phyloP scores from a whole-genome alignment of 1,140 invertebrate genomes.

The Odontomachus brunneus region DNA sequence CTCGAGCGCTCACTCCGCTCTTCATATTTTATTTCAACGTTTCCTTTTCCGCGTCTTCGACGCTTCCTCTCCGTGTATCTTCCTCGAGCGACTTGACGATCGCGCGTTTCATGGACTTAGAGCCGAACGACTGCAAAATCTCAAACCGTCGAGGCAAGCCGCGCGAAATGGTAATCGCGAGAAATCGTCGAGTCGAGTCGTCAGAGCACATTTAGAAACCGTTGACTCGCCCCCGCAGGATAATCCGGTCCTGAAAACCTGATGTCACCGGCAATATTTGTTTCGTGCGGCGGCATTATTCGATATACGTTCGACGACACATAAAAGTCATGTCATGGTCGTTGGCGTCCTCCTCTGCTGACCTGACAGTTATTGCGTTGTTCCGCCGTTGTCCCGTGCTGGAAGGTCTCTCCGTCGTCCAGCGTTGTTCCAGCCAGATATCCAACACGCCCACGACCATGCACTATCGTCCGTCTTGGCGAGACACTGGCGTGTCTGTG shows the following conservation, averaged over 20 bases:
- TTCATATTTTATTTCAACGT: no score
- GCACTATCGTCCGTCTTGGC: slow-evolving; percentile 44
- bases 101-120: no score
- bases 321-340: slow-evolving; percentile 46
- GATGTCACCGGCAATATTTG: slow-evolving; percentile 4
- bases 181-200: neutral
- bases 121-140: neutral
- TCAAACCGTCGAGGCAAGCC: neutral
- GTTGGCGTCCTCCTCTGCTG: slow-evolving; percentile 21
- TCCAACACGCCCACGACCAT: slow-evolving; percentile 36
- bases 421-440: slow-evolving; percentile 17
- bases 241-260: slow-evolving; percentile 11
- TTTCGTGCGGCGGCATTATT: slow-evolving; percentile 24
- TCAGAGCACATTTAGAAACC: neutral
- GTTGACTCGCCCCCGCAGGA: neutral
- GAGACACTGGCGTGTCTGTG: slow-evolving; percentile 2
- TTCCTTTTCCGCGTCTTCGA: no score
- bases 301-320: slow-evolving; percentile 28
- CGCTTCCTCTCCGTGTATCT: no score
- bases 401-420: neutral
- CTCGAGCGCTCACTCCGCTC: no score
- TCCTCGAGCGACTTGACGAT: no score
- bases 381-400: slow-evolving; percentile 14
- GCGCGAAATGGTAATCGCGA: neutral
- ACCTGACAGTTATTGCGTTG: slow-evolving; percentile 54